These are phyloP conservation scores for Drosophila limbata DNA, from an alignment of 2,888 invertebrate species.

Conservation along the genomic window DNA sequence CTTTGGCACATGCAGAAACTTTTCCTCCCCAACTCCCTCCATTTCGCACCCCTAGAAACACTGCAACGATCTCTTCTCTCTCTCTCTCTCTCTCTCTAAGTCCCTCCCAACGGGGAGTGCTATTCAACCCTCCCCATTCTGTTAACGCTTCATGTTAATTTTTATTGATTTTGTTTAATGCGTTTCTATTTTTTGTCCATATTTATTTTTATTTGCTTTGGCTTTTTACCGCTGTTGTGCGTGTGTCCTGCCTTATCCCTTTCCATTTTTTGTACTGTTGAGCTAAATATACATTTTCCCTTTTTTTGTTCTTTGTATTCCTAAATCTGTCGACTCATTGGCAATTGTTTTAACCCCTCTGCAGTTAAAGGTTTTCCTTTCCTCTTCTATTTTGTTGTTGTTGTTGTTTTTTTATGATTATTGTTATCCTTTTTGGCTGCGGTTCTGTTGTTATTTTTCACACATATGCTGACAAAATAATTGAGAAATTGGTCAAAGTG, in stretches of 20 bases:
- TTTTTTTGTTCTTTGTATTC: constrained; percentile 26
- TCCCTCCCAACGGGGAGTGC: constrained; percentile 1
- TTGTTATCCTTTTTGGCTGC: constrained; percentile 65
- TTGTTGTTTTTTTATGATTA: constrained; percentile 55
- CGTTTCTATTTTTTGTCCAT: constrained; percentile 61
- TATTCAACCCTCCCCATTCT: constrained; percentile 37
- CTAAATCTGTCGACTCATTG: constrained; percentile 67
- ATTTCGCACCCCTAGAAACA: constrained; percentile 44
- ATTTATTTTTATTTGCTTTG: constrained; percentile 76
- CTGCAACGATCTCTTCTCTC: not conserved
- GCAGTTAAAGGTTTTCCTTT: constrained; percentile 10
- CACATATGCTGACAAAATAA: constrained; percentile 78
- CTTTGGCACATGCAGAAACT: constrained; percentile 51
- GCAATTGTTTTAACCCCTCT: constrained; percentile 71
- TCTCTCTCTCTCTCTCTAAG: not conserved
- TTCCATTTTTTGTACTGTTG: constrained; percentile 32
- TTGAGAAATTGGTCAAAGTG: constrained; percentile 48
- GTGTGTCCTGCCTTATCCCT: constrained; percentile 43
- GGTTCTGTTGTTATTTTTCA: constrained; percentile 67
- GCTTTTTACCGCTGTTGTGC: constrained; percentile 34
- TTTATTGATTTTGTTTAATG: constrained; percentile 81
- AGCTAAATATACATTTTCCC: constrained; percentile 52
- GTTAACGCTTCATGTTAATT: constrained; percentile 64
- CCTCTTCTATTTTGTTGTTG: constrained; percentile 19
- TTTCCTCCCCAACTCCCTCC: constrained; percentile 23